phyloP scores from a whole-genome alignment of 35 echinoderm and acorn worm species.

The Apostichopus parvimensis region DNA sequence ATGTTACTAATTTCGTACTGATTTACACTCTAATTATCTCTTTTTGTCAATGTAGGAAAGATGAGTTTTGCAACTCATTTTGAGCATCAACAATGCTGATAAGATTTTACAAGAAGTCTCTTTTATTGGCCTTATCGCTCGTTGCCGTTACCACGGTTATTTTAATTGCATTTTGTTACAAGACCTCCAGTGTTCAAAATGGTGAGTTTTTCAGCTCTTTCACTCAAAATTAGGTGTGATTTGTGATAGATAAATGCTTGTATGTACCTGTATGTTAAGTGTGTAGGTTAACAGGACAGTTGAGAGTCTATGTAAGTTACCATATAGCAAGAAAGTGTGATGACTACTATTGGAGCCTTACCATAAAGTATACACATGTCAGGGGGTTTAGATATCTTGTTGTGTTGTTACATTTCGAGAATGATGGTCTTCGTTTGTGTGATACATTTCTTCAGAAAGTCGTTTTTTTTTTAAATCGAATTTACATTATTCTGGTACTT shows the following conservation, averaged over 20 bases:
- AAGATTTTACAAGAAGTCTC: constrained; percentile 15
- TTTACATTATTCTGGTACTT: too few relatives aligned
- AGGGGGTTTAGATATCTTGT: too few relatives aligned
- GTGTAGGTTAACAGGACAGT: neutral
- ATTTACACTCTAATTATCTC: neutral
- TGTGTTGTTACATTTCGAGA: too few relatives aligned
- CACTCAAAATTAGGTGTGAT: neutral
- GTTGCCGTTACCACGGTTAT: neutral
- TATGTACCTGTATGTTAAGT: neutral
- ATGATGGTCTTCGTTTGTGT: too few relatives aligned
- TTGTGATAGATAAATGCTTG: neutral
- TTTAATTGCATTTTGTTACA: neutral
- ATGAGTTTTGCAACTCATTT: neutral
- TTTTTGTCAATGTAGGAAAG: neutral
- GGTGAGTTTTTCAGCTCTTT: neutral
- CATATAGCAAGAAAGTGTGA: neutral
- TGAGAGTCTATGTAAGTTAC: neutral
- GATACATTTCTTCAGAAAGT: too few relatives aligned
- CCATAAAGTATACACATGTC: neutral
- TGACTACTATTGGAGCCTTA: neutral
- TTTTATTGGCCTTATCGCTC: neutral
- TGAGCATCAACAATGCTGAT: constrained; percentile 13
- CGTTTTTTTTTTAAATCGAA: too few relatives aligned
- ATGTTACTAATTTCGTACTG: neutral
- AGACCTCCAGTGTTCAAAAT: neutral